Base-by-base conservation (phyloP, 2,797 vertebrate genomes). In the Sebastes diploproa region DNA sequence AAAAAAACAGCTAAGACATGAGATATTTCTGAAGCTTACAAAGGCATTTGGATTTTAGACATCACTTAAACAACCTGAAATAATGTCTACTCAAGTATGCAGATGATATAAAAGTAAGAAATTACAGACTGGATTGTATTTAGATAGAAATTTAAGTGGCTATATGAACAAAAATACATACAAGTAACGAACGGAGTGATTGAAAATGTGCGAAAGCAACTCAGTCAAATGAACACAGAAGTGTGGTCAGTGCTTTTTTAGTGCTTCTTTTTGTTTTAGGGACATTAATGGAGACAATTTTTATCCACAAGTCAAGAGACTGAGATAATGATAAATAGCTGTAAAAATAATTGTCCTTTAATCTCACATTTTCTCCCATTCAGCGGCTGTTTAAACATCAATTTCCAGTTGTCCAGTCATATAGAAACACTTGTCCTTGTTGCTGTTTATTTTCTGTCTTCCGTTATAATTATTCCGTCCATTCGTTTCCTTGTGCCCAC, bases 301-400 rank as follows among this genome's bases (percentile, higher is more conserved):
- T 77, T 69, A 85, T 84, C 84, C 78, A 89, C 79, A 77, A 78
- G 80, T 90, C 78, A 50, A 76, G 32, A 84, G 81, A 83, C 63
- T 76, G 74, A 82, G 84, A 88, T 80, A 46, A 88, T 72, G 79
- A 88, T 85, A 82, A 81, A 78, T 78, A 90, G 80, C 67, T 89
- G 90, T 92, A 92, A 90, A 93, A 93, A 93, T 83, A 88, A 87
- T 75, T 83, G 84, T 92, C 91, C 88, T 86, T 88, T 73, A 81
- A 85, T 82, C 62, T 88, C 84, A 80, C 79, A 30, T 83, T 80
- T 66, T 36, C 36, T 72, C 61, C 60, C 38, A 10, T 30, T 67
- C 59, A 22, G 36, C 30, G 46, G 23, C 32, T 65, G 42, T 52
- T 63, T 27, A 18, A 23, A 22, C 8, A 3, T 75, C 67, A 7